Base-by-base conservation (phyloP, 2,797 vertebrate genomes). In the Anguilla pacifica region DNA sequence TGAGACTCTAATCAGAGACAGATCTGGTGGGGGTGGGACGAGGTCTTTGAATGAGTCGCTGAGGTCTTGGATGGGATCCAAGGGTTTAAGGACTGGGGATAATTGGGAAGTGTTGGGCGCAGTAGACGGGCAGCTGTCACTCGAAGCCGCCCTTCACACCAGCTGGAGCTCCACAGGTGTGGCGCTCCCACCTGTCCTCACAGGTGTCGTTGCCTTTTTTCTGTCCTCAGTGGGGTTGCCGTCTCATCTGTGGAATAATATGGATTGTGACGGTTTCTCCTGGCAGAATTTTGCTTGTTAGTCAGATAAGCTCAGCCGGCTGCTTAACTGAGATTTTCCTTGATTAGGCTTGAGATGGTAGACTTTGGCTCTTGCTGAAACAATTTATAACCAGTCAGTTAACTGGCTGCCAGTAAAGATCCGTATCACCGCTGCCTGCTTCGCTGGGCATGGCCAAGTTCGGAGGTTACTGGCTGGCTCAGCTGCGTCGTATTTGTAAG, bases 1-100 rank as follows among this genome's bases (percentile, higher is more conserved):
- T 90, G 85, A 93, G 81, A 88, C 91, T 91, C 51, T 90, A 86
- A 93, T 93, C 88, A 91, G 91, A 92, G 82, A 4, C 39, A 46
- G 57, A 9, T 43, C 17, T 61, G 84, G 19, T n/a, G 19, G 59
- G 57, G 17, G 13, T 10, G 28, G 59, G 84, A n/a, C 55, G 49
- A 55, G 49, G 28, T 59, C 28, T 57, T 83, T 92, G 91, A 86
- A 89, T 90, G 86, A 87, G 82, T 86, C 67, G 77, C 35, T 83
- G 70, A 86, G 83, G 35, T 90, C 35, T 84, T 87, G 28, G 46
- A 74, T 19, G 43, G 77, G 4, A 46, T 43, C 77, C 77, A 81
- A 43, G 77, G 77, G 51, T 81, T 43, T 25, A 11, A 6, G 35
- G 10, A n/a, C 15, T 10, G 61, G 85, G 49, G 43, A 17, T 49